Percentiles rank a stretch among this genome's conserved stretches.
phyloP scores from a whole-genome alignment of 2,888 invertebrate genomes.

The Lithophane socia region DNA sequence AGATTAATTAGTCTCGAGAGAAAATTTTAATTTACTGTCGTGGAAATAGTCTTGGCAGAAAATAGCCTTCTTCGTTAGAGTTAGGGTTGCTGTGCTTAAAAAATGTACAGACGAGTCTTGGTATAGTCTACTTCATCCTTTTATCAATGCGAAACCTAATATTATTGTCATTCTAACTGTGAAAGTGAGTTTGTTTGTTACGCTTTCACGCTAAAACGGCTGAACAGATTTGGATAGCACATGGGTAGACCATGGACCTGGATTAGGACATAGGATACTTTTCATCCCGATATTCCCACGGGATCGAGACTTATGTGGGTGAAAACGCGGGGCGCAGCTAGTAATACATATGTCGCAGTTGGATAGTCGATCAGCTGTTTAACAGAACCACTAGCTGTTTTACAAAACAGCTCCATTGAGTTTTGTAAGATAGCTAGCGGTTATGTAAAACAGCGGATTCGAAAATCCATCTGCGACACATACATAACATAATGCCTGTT shows the following conservation, averaged over 20 bases:
- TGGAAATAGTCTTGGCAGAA: slow-evolving; percentile 63
- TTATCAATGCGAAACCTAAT: neutral
- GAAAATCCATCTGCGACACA: no score
- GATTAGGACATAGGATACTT: neutral
- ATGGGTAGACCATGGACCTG: neutral
- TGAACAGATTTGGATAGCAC: neutral
- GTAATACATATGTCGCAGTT: no score
- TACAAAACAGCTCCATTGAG: no score
- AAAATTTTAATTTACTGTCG: slow-evolving; percentile 75
- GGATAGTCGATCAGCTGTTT: no score
- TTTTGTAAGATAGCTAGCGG: no score
- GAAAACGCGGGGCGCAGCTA: no score
- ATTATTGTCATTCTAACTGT: no score
- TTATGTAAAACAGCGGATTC: no score
- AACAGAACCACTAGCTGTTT: no score
- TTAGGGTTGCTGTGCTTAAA: slow-evolving; percentile 36
- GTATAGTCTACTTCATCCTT: neutral
- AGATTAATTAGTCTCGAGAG: slow-evolving; percentile 81
- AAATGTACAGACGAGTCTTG: neutral
- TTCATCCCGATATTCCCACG: neutral
- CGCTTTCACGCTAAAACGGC: neutral
- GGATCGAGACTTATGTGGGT: no score
- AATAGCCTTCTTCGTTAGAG: slow-evolving; percentile 46
- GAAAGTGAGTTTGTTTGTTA: no score
- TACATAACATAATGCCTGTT: no score